Base-by-base conservation (phyloP, 2,797 vertebrate species). In the Parotocinclus haroldoi region DNA sequence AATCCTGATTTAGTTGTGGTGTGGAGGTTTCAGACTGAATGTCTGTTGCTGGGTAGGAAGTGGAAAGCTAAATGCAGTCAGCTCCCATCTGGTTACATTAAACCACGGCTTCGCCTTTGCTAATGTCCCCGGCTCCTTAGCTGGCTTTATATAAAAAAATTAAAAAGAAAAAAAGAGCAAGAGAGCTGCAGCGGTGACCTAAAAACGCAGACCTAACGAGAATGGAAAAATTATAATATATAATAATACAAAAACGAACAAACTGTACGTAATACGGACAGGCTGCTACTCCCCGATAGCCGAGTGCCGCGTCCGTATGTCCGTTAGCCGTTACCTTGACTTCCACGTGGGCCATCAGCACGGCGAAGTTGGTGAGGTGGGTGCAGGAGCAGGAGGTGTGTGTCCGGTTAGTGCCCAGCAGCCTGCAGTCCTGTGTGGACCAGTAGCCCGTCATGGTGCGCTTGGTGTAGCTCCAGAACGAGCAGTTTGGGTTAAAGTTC, bases 401-500 rank as follows among this genome's bases (percentile, higher is more conserved):
- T 0, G 95, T 98, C 81, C 92, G 94, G 81, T 99, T 99, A 46
- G 95, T 98, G 46, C 86, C 91, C 78, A 98, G 83, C 66, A 98
- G 92, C 71, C 96, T 91, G 80, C 97, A 99, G 79, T 96, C 96
- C 85, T 98, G 96, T 0, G 94, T 98, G 60, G 97, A 98, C 97
- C 97, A 99, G 79, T 94, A 92, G 52, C 96, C 97, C 4, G 87
- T 96, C 95, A 99, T 96, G 49, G 95, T 96, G 74, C 93, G 93
- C 78, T 97, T 98, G 53, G 96, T 96, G 82, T 99, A 99, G 86
- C 95, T 99, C 97, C 97, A 99, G 88, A 97, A 99, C 0, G 96
- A 98, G 86, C 97, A 99, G 85, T 98, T 99, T 2, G 97, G 96
- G 85, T 98, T 98, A 89, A 98, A 99, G 90, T 98, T 97, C 84